A percentile compares a stretch with the other conserved stretches of the same genome.
These are phyloP conservation scores for Siniperca undulata DNA, from an alignment of 2,797 vertebrate genomes.

Conservation along the genomic window DNA sequence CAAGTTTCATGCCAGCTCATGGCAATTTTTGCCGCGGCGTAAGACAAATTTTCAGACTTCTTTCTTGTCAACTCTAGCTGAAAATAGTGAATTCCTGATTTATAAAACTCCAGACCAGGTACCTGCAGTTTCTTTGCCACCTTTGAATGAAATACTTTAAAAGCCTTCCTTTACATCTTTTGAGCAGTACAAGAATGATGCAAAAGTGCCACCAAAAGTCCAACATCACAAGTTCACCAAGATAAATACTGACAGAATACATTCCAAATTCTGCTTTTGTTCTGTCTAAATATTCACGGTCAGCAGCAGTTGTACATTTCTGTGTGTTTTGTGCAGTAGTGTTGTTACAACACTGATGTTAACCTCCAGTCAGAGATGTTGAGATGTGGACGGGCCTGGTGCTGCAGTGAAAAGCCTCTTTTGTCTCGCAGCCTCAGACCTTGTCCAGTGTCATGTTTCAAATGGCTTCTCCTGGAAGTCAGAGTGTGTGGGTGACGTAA, in stretches of 20 bases:
- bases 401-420: constrained; percentile 62
- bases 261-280: background rate
- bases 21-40: too few relatives aligned
- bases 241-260: background rate
- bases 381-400: constrained; percentile 4
- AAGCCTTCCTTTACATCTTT: background rate
- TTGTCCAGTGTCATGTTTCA: constrained; percentile 57
- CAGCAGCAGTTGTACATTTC: background rate
- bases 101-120: too few relatives aligned
- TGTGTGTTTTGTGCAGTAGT: constrained; percentile 1
- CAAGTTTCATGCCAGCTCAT: too few relatives aligned
- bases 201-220: background rate
- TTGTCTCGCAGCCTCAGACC: constrained; percentile 67
- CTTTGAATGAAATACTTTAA: background rate
- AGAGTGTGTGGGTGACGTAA: constrained; percentile 58
- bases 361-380: constrained; percentile 4
- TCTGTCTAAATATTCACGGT: background rate
- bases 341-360: constrained; percentile 6
- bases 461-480: constrained; percentile 66
- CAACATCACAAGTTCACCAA: background rate
- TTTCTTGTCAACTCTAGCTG: too few relatives aligned
- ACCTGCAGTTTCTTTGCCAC: too few relatives aligned
- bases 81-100: too few relatives aligned
- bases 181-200: background rate
- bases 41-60: too few relatives aligned